A percentile compares a stretch with the other conserved stretches of the same genome.
phyloP scores from a whole-genome alignment of 2,113 vertebrate genomes.

The Catagonus wagneri region DNA sequence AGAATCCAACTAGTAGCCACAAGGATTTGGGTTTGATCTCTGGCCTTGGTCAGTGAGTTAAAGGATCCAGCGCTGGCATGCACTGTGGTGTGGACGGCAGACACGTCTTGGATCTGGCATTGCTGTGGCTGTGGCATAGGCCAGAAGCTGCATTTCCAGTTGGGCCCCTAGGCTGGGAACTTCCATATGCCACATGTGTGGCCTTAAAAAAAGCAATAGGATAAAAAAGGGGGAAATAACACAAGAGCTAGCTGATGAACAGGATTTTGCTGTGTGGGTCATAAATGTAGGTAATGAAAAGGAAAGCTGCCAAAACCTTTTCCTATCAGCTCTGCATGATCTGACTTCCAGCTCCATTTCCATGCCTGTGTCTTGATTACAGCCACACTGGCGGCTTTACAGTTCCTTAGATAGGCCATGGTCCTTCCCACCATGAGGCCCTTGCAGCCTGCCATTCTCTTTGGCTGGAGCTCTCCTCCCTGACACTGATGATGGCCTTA shows the following conservation, averaged over 20 bases:
- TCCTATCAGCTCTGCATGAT: neutral
- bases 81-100: too few species aligned
- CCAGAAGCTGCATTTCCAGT: too few species aligned
- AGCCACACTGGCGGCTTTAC: neutral
- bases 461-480: neutral
- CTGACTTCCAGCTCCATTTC: neutral
- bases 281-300: neutral
- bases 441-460: neutral
- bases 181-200: too few species aligned
- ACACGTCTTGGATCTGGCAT: too few species aligned
- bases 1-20: too few species aligned
- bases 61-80: too few species aligned
- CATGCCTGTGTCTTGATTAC: neutral
- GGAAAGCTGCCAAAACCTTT: slow-evolving; percentile 16
- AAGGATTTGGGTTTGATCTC: too few species aligned
- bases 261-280: neutral
- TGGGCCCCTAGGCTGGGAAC: too few species aligned
- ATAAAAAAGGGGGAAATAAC: neutral
- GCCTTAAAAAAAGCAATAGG: too few species aligned
- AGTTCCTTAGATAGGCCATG: neutral
- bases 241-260: neutral
- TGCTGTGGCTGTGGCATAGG: too few species aligned
- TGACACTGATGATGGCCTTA: neutral
- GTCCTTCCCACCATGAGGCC: neutral
- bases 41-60: too few species aligned